Conservation (phyloP, 2,888 invertebrate genomes). For the Zhengitettix transpicula region DNA sequence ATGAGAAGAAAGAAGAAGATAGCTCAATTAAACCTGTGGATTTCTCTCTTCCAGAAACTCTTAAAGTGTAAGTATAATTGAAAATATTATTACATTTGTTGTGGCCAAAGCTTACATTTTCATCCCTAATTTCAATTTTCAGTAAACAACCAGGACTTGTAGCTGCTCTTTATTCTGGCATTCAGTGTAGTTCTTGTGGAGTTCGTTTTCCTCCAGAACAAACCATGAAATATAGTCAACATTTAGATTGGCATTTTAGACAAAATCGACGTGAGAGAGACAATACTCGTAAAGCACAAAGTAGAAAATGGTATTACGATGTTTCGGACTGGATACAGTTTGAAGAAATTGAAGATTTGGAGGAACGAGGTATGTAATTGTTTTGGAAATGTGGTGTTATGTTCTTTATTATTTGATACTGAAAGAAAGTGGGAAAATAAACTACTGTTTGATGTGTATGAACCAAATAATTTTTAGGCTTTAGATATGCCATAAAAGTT, state of each 20-base stretch:
- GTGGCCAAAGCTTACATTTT: not conserved
- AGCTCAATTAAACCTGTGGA: slow-evolving; percentile 40
- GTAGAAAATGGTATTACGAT: slow-evolving; percentile 80
- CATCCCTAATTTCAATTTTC: slow-evolving; percentile 3
- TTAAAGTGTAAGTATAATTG: slow-evolving; percentile 45
- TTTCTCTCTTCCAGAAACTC: slow-evolving; percentile 49
- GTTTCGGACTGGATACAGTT: slow-evolving; percentile 85
- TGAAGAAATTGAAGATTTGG: slow-evolving; percentile 81
- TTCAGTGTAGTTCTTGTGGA: slow-evolving; percentile 95
- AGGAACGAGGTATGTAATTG: slow-evolving; percentile 52
- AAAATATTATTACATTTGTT: not conserved
- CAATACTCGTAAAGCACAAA: slow-evolving; percentile 65
- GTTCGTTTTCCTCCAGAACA: slow-evolving; percentile 81
- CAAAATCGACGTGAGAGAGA: slow-evolving; percentile 82
- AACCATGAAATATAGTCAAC: slow-evolving; percentile 79
- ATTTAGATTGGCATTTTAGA: slow-evolving; percentile 97
- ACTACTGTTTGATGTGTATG: not conserved
- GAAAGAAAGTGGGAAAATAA: not conserved
- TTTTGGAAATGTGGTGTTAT: not conserved
- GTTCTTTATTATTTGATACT: not conserved
- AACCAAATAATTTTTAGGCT: not conserved
- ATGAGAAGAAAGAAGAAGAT: slow-evolving; percentile 16
- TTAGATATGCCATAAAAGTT: too few species aligned
- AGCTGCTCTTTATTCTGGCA: slow-evolving; percentile 60
- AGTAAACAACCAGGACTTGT: slow-evolving; percentile 61